Percentiles rank a stretch among this genome's conserved stretches.
These are phyloP conservation scores for Takifugu ocellatus DNA, from an alignment of 2,797 vertebrate genomes.

Conservation along the genomic window DNA sequence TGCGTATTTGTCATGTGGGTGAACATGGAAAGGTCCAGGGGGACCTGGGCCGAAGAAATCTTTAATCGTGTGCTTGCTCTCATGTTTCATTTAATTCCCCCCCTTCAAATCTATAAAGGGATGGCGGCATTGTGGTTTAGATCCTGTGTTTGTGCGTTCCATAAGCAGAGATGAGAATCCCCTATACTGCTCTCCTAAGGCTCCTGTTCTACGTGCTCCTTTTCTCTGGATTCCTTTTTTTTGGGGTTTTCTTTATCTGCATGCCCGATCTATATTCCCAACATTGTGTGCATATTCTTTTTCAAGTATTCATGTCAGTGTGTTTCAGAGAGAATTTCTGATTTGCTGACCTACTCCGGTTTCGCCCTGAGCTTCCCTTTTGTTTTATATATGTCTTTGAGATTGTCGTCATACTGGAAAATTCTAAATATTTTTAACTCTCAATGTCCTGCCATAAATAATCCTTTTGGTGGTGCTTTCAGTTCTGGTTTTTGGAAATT, in stretches of 20 bases:
- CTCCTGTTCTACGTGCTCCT: not conserved
- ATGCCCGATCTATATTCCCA: not conserved
- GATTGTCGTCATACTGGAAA: too few species aligned
- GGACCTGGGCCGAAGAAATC: slow-evolving; percentile 58
- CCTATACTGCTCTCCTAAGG: too few species aligned
- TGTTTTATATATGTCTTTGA: too few species aligned
- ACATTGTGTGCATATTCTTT: slow-evolving; percentile 1
- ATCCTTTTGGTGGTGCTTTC: too few species aligned
- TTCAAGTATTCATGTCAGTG: slow-evolving; percentile 10
- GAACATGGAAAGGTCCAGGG: slow-evolving; percentile 17
- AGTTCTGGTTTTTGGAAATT: too few species aligned
- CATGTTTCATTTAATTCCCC: slow-evolving; percentile 67
- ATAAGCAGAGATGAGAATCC: slow-evolving; percentile 6
- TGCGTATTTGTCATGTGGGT: slow-evolving; percentile 3
- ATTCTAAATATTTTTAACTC: slow-evolving; percentile 3
- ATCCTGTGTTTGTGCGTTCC: not conserved
- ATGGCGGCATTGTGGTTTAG: slow-evolving; percentile 24
- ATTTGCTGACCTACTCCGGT: slow-evolving; percentile 17
- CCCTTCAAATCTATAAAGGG: slow-evolving; percentile 48
- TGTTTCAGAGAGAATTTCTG: slow-evolving; percentile 4
- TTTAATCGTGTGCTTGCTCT: slow-evolving; percentile 67
- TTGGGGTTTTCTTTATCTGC: slow-evolving; percentile 11
- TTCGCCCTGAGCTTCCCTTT: too few species aligned
- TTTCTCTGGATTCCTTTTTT: not conserved
- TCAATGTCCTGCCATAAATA: not conserved